A percentile compares a stretch with the other conserved stretches of the same genome.
Conservation (phyloP, 2,113 vertebrate genomes). For the Eupsittula cactorum region DNA sequence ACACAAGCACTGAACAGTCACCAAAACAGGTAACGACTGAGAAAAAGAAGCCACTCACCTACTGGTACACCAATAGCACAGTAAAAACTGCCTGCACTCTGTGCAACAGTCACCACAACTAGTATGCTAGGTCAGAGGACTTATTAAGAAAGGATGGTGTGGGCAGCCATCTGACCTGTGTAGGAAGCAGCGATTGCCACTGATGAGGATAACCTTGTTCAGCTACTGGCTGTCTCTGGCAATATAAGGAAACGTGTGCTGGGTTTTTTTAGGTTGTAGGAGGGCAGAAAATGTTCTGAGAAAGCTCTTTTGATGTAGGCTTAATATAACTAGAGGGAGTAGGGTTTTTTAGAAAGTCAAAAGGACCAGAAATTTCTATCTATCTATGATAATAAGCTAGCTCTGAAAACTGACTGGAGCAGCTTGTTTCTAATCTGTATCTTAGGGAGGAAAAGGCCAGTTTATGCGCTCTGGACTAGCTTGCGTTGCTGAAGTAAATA, state of each 20-base stretch:
- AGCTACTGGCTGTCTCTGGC: neutral
- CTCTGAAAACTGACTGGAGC: neutral
- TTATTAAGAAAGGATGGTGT: accelerated
- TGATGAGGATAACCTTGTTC: neutral
- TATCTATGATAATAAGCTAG: accelerated
- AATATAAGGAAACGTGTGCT: neutral
- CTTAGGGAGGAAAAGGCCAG: neutral
- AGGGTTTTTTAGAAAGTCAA: neutral
- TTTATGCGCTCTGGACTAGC: neutral
- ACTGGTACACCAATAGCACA: accelerated
- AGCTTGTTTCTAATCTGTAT: neutral
- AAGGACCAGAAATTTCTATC: accelerated
- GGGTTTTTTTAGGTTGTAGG: neutral
- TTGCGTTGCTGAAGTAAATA: neutral
- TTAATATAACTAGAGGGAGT: neutral
- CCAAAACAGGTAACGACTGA: neutral
- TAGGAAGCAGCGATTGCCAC: neutral
- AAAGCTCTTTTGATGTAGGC: neutral
- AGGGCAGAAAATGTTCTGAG: neutral
- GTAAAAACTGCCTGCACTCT: neutral
- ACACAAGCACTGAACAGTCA: neutral
- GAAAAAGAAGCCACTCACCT: neutral
- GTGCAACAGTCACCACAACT: neutral
- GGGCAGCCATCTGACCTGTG: neutral
- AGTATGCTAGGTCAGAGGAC: accelerated